A percentile compares a stretch with the other conserved stretches of the same genome.
Conservation (phyloP, 2,888 invertebrate species). For the Lithophane ornitopus region DNA sequence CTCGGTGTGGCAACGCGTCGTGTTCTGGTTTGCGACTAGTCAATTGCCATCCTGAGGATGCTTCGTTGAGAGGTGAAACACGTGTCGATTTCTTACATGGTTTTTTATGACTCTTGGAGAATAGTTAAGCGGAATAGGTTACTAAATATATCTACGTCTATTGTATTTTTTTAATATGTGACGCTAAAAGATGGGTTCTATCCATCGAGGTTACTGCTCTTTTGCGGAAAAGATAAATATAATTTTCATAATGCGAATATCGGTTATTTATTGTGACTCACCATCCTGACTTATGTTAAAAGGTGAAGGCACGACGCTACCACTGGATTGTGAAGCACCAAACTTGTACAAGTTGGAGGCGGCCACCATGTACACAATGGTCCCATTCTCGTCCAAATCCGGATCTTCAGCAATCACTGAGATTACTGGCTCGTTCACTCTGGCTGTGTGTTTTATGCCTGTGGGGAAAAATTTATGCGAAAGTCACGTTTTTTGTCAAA, state of each 20-base stretch:
- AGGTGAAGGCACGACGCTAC: constrained; percentile 97
- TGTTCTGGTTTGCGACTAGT: too few species aligned
- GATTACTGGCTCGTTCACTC: constrained; percentile 93
- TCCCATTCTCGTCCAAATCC: constrained; percentile 96
- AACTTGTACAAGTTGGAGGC: constrained; percentile 95
- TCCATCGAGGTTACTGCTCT: background rate
- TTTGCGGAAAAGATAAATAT: background rate
- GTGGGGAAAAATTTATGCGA: constrained; percentile 45
- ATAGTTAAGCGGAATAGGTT: too few species aligned
- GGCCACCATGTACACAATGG: constrained; percentile 95
- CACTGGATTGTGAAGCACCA: constrained; percentile 94
- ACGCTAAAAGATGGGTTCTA: background rate
- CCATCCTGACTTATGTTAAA: constrained; percentile 95
- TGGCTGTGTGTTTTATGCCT: constrained; percentile 94
- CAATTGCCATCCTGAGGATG: too few species aligned
- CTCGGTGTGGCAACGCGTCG: too few species aligned
- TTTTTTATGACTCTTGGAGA: too few species aligned
- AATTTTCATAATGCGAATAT: background rate
- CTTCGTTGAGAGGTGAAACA: too few species aligned
- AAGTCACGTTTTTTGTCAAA: too few species aligned
- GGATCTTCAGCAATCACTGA: constrained; percentile 95
- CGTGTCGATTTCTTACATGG: too few species aligned
- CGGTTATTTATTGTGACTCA: constrained; percentile 68
- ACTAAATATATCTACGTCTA: too few species aligned
- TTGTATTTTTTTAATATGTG: too few species aligned